Conservation (phyloP, 2,113 vertebrate genomes). For the Paradoxurus hermaphroditus region DNA sequence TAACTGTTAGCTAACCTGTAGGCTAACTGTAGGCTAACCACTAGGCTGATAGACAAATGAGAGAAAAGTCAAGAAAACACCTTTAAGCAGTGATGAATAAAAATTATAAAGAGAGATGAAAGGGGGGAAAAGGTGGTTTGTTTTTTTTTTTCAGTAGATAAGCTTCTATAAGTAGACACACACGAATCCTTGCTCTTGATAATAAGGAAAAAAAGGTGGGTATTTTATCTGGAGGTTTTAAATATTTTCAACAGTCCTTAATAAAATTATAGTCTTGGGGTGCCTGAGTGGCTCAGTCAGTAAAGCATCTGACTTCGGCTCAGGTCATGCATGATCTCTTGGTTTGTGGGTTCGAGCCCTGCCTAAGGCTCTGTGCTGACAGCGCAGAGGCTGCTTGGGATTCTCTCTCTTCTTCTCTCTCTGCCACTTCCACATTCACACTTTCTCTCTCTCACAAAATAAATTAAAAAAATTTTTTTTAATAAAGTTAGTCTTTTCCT, state of each 20-base stretch:
- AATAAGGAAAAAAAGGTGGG: background rate
- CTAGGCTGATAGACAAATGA: background rate
- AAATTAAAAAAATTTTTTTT: too few relatives aligned
- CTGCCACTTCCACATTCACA: too few relatives aligned
- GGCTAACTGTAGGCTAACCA: background rate
- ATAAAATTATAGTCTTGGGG: background rate
- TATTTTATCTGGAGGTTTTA: slow-evolving; percentile 36
- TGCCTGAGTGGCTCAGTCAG: too few relatives aligned
- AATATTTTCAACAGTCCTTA: background rate
- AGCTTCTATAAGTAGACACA: background rate
- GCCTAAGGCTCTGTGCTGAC: too few relatives aligned
- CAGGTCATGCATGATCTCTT: too few relatives aligned
- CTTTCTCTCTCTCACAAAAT: too few relatives aligned
- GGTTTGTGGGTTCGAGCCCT: too few relatives aligned
- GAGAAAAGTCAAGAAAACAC: background rate
- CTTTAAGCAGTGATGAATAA: background rate
- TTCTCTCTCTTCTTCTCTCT: too few relatives aligned
- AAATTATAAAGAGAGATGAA: background rate
- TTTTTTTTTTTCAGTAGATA: background rate
- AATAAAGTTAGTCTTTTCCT: slow-evolving; percentile 17
- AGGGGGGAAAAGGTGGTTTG: rapidly evolving
- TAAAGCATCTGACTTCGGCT: too few relatives aligned
- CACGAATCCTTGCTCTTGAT: background rate
- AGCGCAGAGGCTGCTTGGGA: too few relatives aligned
- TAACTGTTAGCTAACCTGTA: background rate